Evolutionary conservation across 2,888 invertebrate genomes (phyloP), one percentile per base, ranked within the genome.

Genomic region (Coelinius sp.): DNA sequence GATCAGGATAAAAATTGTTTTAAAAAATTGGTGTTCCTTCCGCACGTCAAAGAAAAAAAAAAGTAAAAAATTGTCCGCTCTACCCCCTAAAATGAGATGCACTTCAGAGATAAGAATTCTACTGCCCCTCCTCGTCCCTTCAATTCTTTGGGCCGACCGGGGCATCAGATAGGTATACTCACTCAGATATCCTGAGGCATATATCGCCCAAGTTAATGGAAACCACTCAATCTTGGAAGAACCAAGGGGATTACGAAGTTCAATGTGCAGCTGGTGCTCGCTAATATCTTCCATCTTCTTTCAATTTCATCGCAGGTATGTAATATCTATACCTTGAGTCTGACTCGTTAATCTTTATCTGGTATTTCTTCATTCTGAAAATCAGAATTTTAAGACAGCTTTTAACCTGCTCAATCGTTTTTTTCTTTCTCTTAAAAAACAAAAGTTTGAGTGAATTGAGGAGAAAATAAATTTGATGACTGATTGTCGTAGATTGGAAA

Each of bases 161-260:
- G 41, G 65, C 65, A 65, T 65, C 65, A 65, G 65, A 49, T 65
- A 65, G 65, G 49, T 65, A 14, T 44, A 6, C 52, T 35, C 3
- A n/a, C n/a, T n/a, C 5, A 22, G 31, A 52, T 52, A 52, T 38
- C 67, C 67, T 24, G 49, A 27, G 63, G 63, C 41, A 67, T 35
- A 67, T 75, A 75, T 71, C 70, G 75, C 70, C 56, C 75, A 72
- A 74, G 68, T 76, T 77, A 78, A 77, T 76, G 77, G 77, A 79
- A 80, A 79, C 75, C 76, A 73, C 76, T 80, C 78, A 79, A 80
- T 80, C 77, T 80, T 78, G 62, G 59, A 52, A 14, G 59, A n/a
- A 59, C 59, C 27, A 31, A 31, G 35, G 59, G 59, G 44, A 63
- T 62, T 46, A 44, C 20, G 53, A 44, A 63, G 41, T 38, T 38